These are phyloP conservation scores for Pantherophis vulpinus DNA, from an alignment of 2,797 vertebrate genomes.

Conservation along the genomic window DNA sequence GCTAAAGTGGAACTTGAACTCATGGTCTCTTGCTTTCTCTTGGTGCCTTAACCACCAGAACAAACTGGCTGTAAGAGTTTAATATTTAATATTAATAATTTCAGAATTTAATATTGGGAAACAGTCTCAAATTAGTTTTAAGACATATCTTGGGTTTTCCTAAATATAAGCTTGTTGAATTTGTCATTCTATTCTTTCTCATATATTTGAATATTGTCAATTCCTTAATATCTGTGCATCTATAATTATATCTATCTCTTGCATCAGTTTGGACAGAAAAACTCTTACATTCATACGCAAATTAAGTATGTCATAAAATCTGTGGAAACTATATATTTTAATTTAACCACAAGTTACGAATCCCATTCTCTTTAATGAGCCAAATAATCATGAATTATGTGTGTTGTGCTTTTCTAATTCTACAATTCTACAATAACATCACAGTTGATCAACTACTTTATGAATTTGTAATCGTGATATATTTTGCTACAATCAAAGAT, in stretches of 20 bases:
- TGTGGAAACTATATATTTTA: background rate
- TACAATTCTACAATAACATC: background rate
- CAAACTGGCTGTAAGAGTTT: too few relatives aligned
- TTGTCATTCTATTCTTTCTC: conserved; percentile 43
- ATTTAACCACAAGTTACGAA: background rate
- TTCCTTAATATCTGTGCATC: conserved; percentile 45
- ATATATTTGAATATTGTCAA: conserved; percentile 40
- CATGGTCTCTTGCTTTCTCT: too few relatives aligned
- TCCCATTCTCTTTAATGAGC: background rate
- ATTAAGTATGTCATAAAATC: background rate
- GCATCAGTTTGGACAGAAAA: conserved; percentile 34
- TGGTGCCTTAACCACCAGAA: too few relatives aligned
- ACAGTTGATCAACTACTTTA: background rate
- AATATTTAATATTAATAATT: background rate
- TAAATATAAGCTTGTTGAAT: conserved; percentile 61
- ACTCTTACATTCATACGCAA: background rate
- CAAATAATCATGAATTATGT: background rate
- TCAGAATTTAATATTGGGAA: conserved; percentile 53
- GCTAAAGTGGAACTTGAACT: too few relatives aligned
- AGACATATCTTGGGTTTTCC: conserved; percentile 49
- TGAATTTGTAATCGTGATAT: background rate
- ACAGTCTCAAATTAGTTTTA: conserved; percentile 62
- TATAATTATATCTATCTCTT: background rate
- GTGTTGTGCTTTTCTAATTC: background rate
- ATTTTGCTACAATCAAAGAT: background rate